Conservation (phyloP, 2,113 vertebrate species). For the Oreochromis niloticus region DNA sequence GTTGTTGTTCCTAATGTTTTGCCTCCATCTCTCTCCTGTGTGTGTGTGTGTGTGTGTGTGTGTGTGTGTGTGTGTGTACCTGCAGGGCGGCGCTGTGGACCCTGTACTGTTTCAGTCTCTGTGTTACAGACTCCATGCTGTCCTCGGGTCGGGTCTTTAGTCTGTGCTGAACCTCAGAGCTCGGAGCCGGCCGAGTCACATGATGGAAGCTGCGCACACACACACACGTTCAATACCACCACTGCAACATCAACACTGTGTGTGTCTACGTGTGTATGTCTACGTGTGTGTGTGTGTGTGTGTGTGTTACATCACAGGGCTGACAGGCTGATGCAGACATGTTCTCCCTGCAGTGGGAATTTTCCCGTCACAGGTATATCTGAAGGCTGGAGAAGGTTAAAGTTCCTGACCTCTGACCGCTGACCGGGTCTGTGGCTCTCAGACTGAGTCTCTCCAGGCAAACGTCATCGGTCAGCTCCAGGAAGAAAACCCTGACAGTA, state of each 20-base stretch:
- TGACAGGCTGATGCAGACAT: background rate
- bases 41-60: background rate
- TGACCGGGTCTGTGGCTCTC: conserved; percentile 79
- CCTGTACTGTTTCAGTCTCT: conserved; percentile 64
- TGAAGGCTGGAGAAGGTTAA: background rate
- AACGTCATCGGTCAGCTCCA: conserved; percentile 78
- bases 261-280: background rate
- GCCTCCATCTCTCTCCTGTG: background rate
- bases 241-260: background rate
- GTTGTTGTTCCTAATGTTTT: background rate
- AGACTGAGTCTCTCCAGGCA: conserved; percentile 80
- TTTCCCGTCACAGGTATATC: background rate
- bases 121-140: background rate
- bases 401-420: conserved; percentile 78
- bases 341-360: background rate
- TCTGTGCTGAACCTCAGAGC: conserved; percentile 69
- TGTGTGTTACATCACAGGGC: background rate
- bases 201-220: conserved; percentile 76
- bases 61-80: background rate
- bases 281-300: background rate
- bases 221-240: background rate
- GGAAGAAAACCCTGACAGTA: conserved; percentile 81
- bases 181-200: conserved; percentile 77
- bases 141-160: conserved; percentile 79
- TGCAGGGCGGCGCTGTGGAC: conserved; percentile 21